These are phyloP conservation scores for Hemithea aestivaria DNA, from an alignment of 2,888 invertebrate species.

Conservation along the genomic window DNA sequence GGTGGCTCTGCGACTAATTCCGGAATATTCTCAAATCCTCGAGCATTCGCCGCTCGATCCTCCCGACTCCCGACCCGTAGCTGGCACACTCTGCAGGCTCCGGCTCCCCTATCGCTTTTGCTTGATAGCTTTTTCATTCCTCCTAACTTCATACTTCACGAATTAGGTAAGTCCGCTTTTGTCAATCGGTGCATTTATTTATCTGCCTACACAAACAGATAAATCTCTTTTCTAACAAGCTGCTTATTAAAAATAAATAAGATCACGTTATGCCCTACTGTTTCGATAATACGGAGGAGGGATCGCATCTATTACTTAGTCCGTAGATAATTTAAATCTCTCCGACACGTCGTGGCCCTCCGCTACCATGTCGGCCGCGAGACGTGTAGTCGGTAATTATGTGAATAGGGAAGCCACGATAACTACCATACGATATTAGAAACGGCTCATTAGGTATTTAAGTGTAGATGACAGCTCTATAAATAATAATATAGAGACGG, in stretches of 20 bases:
- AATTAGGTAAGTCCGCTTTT: background rate
- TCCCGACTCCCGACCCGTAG: conserved; percentile 22
- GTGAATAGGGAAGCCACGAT: conserved; percentile 59
- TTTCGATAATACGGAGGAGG: conserved; percentile 8
- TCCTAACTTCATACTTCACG: background rate
- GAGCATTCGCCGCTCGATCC: conserved; percentile 14
- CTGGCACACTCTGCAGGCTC: background rate
- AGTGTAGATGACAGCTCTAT: conserved; percentile 71
- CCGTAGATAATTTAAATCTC: conserved; percentile 19
- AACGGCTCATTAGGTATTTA: conserved; percentile 75
- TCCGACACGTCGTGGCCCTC: conserved; percentile 17
- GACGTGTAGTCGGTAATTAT: conserved; percentile 54
- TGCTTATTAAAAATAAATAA: background rate
- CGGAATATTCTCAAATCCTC: conserved; percentile 55
- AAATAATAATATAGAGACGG: conserved; percentile 63
- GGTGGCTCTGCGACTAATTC: conserved; percentile 55
- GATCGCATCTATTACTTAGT: conserved; percentile 10
- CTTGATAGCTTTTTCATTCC: conserved; percentile 8
- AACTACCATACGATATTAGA: conserved; percentile 66
- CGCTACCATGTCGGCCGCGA: conserved; percentile 19
- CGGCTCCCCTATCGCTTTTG: background rate
- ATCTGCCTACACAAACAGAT: background rate
- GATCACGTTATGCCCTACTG: background rate
- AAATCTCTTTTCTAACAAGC: background rate
- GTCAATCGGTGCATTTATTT: conserved; percentile 1